Evolutionary conservation across 37 sponge, comb jelly and placozoan species (phyloP), one percentile per base, ranked within the genome.

Genomic region (Axinella damicornis): DNA sequence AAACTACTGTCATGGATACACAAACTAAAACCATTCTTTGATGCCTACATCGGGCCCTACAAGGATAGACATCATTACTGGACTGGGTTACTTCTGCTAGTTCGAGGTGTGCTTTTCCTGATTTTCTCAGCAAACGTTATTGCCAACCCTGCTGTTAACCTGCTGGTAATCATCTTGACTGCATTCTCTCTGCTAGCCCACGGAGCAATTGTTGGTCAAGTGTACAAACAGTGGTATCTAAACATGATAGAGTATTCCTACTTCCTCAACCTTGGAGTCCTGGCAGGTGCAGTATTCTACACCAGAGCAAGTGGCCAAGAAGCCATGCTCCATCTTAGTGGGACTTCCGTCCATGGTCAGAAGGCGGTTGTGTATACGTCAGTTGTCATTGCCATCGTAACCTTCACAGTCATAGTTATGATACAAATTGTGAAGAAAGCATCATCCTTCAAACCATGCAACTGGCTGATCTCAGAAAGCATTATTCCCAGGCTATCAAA

Each of bases 21-120:
- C 59, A 76, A 58, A 58, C 36, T 76, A 21, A 56, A 58, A 13
- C 76, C 76, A 18, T 17, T 76, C 2, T 76, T 76, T 30, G 76
- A 76, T 73, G 53, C 52, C 46, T 73, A 73, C 39, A 38, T 22
- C 2, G 73, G 52, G 5, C 73, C 73, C 18, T 73, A 52, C 53
- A 73, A 73, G 27, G 53, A 53, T 9, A 38, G 53, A n/a, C 53
- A 73, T 53, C 35, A 53, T 19, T 73, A 52, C 53, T 73, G 73
- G 73, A 73, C 73, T 73, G 73, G 73, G 27, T n/a, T 41, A 30
- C 76, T 76, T 19, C 76, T 76, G 32, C 59, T 76, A 32, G 76
- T 76, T 18, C 57, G 76, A 25, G 32, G 21, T 58, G 19, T 57
- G 22, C 59, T 76, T 20, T 76, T 67, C 28, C 69, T 67, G 2